These are phyloP conservation scores for Catocala sponsa DNA, from an alignment of 2,888 invertebrate species.

Conservation along the genomic window DNA sequence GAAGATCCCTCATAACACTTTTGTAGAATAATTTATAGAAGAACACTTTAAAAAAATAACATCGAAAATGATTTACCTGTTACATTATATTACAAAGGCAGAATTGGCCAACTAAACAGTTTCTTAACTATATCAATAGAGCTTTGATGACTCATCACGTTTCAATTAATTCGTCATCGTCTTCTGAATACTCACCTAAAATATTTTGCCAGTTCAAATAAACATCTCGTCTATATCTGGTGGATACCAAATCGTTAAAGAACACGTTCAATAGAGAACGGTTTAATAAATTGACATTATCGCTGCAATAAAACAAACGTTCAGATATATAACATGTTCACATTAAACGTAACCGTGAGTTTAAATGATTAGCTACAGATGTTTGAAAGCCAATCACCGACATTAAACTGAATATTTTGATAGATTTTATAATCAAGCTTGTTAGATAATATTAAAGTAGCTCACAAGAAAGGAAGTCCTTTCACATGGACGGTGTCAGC, in stretches of 20 bases:
- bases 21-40: too few relatives aligned
- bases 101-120: background rate
- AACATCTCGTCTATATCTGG: constrained; percentile 90
- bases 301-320: constrained; percentile 66
- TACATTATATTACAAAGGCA: too few relatives aligned
- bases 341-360: background rate
- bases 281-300: constrained; percentile 77
- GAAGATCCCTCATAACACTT: too few relatives aligned
- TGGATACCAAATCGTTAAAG: constrained; percentile 90
- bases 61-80: too few relatives aligned
- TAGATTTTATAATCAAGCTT: too few relatives aligned
- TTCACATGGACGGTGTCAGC: constrained; percentile 76
- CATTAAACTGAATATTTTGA: too few relatives aligned
- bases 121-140: background rate
- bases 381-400: too few relatives aligned
- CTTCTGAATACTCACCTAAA: constrained; percentile 83
- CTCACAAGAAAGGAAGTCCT: constrained; percentile 85
- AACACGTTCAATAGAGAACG: constrained; percentile 89
- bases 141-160: constrained; percentile 10
- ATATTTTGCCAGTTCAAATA: constrained; percentile 91
- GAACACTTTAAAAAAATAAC: too few relatives aligned
- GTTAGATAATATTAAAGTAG: constrained; percentile 20
- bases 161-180: constrained; percentile 44
- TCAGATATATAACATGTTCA: background rate
- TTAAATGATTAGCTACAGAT: background rate